Percentiles rank a stretch among this genome's conserved stretches.
phyloP scores from a whole-genome alignment of 2,797 vertebrate species.

The Tokudaia tokunoshimensis region DNA sequence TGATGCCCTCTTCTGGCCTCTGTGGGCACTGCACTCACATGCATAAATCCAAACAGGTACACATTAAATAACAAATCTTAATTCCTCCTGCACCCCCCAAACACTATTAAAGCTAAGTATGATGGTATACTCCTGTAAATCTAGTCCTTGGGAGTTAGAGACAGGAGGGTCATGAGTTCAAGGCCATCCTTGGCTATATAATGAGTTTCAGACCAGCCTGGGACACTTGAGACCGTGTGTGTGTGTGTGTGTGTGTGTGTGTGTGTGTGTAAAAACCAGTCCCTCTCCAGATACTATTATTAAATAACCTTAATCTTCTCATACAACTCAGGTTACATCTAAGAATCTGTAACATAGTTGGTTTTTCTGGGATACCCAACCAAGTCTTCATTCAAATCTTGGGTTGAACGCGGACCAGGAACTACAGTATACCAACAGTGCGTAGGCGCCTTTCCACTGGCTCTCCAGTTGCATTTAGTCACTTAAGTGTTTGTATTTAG shows the following conservation, averaged over 20 bases:
- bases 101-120: not conserved
- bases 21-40: not conserved
- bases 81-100: too few relatives aligned
- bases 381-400: not conserved
- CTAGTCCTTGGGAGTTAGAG: too few relatives aligned
- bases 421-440: not conserved
- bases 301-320: not conserved
- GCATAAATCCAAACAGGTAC: not conserved
- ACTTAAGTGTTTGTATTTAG: not conserved
- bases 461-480: not conserved
- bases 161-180: not conserved
- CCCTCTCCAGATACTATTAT: not conserved
- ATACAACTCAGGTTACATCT: not conserved
- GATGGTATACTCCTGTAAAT: not conserved
- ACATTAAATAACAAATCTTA: not conserved
- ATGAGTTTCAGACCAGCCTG: not conserved
- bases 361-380: not conserved
- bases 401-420: not conserved
- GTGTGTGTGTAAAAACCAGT: too few relatives aligned
- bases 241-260: too few relatives aligned
- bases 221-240: not conserved
- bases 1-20: not conserved
- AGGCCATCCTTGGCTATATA: not conserved
- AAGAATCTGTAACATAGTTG: not conserved
- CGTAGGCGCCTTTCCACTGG: not conserved